These are phyloP conservation scores for Myotis daubentonii DNA, from an alignment of 2,797 vertebrate genomes.

Conservation along the genomic window DNA sequence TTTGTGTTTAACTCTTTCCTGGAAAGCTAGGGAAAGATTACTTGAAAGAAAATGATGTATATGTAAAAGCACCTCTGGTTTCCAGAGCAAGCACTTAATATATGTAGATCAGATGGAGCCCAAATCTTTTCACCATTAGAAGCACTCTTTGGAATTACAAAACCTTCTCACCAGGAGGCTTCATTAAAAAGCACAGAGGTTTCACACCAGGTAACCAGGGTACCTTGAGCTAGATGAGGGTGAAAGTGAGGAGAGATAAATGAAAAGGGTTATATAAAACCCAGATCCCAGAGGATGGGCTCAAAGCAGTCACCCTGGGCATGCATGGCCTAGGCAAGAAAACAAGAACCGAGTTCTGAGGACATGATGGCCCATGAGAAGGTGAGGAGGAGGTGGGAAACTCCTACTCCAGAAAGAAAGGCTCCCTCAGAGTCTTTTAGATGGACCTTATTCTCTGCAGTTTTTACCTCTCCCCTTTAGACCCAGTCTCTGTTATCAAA, in stretches of 20 bases:
- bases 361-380: rapidly evolving
- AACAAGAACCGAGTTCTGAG: neutral
- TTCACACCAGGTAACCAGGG: neutral
- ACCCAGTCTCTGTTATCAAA: conserved; percentile 9
- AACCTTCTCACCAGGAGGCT: neutral
- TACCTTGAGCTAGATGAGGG: neutral
- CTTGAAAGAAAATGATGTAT: neutral
- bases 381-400: neutral
- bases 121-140: neutral
- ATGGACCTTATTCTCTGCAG: neutral
- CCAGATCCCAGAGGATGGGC: neutral
- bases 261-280: neutral
- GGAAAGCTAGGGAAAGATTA: neutral
- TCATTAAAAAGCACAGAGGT: neutral
- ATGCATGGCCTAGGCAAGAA: neutral
- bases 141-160: neutral
- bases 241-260: neutral
- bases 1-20: conserved; percentile 15
- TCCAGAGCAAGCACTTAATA: neutral
- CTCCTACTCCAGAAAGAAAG: neutral
- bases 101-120: neutral
- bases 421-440: neutral
- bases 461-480: neutral
- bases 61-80: neutral
- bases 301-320: neutral